Conservation (phyloP, 2,113 vertebrate species). For the Apodemus sylvaticus region DNA sequence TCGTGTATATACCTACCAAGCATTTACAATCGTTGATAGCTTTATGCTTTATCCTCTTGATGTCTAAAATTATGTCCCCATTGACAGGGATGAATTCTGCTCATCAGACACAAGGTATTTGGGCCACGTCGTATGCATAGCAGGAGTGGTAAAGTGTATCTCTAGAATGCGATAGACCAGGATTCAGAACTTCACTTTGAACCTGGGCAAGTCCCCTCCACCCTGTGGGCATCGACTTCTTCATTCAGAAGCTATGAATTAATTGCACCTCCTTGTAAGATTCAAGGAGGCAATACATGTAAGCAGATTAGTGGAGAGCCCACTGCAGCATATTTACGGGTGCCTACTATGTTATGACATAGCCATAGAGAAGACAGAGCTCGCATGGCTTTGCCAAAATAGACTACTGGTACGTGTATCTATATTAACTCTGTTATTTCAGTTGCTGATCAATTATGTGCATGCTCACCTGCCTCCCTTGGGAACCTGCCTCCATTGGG, state of each 20-base stretch:
- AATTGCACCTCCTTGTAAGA: neutral
- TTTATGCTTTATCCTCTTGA: slow-evolving; percentile 20
- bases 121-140: neutral
- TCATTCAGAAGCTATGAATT: slow-evolving; percentile 15
- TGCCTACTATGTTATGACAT: neutral
- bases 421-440: neutral
- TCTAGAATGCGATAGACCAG: slow-evolving; percentile 29
- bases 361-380: neutral
- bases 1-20: slow-evolving; percentile 44
- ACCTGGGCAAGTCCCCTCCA: neutral
- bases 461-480: too few species aligned
- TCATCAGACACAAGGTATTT: neutral
- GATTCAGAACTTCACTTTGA: slow-evolving; percentile 22
- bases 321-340: neutral
- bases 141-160: neutral
- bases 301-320: neutral
- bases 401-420: neutral
- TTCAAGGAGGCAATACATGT: neutral
- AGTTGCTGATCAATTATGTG: neutral
- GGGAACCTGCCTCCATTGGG: too few species aligned
- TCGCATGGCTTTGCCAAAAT: neutral
- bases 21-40: neutral
- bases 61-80: neutral
- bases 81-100: neutral
- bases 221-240: slow-evolving; percentile 6